A percentile compares a stretch with the other conserved stretches of the same genome.
phyloP scores from a whole-genome alignment of 2,888 invertebrate genomes.

The Zootermopsis nevadensis region DNA sequence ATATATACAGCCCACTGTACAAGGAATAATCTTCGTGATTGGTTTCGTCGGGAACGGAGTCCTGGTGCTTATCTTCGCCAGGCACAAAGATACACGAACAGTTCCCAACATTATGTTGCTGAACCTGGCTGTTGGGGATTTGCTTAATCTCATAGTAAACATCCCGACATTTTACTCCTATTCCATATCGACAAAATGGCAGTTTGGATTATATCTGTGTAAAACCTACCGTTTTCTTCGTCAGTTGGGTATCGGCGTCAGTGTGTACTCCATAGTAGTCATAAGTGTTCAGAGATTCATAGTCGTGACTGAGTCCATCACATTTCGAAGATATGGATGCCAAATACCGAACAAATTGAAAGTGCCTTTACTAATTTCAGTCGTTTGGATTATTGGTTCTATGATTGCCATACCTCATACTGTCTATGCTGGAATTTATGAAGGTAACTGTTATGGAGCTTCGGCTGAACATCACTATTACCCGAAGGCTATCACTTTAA shows the following conservation, averaged over 20 bases:
- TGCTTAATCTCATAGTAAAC: background rate
- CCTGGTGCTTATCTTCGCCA: background rate
- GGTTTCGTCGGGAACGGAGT: background rate
- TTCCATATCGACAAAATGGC: background rate
- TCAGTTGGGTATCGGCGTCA: background rate
- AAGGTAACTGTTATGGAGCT: background rate
- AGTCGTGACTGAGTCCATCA: background rate
- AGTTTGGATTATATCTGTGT: background rate
- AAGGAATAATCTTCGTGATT: background rate
- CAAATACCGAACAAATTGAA: background rate
- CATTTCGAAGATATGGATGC: background rate
- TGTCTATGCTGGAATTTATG: background rate
- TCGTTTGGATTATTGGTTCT: background rate
- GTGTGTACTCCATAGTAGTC: background rate
- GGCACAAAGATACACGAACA: background rate
- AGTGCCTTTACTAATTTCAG: background rate
- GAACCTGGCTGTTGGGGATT: background rate
- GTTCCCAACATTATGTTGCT: background rate
- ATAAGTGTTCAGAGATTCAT: slow-evolving; percentile 3
- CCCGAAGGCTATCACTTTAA: background rate
- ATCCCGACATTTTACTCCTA: background rate
- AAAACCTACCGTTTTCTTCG: background rate
- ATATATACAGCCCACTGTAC: background rate
- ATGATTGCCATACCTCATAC: background rate
- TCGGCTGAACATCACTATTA: background rate